Evolutionary conservation across 2,888 invertebrate genomes (phyloP).

Genomic region (Epirrhoe alternata): DNA sequence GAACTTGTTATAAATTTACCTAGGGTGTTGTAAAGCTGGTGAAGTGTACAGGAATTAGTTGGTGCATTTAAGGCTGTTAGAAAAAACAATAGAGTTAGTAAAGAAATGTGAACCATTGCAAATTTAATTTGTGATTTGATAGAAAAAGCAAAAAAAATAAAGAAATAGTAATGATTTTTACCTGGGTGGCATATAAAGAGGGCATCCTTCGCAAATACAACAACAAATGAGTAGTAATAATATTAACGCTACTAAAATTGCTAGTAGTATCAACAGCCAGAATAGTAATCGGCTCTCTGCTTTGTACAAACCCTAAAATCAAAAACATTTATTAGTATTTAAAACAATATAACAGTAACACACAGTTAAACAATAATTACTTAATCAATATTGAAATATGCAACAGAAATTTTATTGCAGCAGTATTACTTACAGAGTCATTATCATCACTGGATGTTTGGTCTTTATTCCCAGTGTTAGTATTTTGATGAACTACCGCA

Average conservation of each 20-base stretch:
- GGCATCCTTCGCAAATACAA: conserved; percentile 94
- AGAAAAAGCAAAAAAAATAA: conserved; percentile 26
- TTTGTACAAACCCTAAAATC: conserved; percentile 88
- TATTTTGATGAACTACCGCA: conserved; percentile 47
- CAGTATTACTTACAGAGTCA: conserved; percentile 65
- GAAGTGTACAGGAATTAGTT: conserved; percentile 66
- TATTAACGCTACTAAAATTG: conserved; percentile 89
- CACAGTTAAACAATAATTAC: conserved; percentile 9
- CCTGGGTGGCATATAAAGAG: conserved; percentile 92
- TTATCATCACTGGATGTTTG: conserved; percentile 60
- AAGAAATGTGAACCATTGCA: conserved; percentile 31
- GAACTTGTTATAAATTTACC: conserved; percentile 48
- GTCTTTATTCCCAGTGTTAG: conserved; percentile 50
- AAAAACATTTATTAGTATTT: conserved; percentile 20
- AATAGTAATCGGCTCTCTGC: conserved; percentile 90
- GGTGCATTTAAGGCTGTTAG: conserved; percentile 76
- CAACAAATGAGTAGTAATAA: conserved; percentile 90
- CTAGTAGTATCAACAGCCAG: conserved; percentile 92
- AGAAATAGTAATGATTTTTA: conserved; percentile 58
- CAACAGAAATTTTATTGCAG: neutral
- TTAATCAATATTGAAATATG: neutral
- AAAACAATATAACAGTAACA: neutral
- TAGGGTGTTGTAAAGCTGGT: conserved; percentile 65
- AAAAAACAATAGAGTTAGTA: conserved; percentile 61
- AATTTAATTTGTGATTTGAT: conserved; percentile 19